Evolutionary conservation across 2,888 invertebrate genomes (phyloP).

Genomic region (Brenthis daphne): DNA sequence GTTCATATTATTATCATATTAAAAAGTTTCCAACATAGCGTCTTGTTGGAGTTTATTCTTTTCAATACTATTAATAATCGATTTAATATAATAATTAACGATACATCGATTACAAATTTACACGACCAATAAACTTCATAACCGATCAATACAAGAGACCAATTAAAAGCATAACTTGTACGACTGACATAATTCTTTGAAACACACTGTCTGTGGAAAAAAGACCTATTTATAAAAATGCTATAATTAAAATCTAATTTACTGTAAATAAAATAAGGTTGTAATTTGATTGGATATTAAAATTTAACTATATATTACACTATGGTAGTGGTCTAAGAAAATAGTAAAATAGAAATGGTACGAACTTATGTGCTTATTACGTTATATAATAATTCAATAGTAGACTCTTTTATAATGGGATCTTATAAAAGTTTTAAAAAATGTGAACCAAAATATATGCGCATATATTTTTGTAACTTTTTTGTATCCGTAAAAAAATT

Average conservation of each 20-base stretch:
- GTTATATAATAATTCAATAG: too few relatives aligned
- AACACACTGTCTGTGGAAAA: slow-evolving; percentile 7
- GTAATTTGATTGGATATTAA: slow-evolving; percentile 25
- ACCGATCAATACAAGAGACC: slow-evolving; percentile 26
- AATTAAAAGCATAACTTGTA: slow-evolving; percentile 31
- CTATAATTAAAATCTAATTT: slow-evolving; percentile 18
- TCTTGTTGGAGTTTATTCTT: not conserved
- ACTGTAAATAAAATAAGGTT: slow-evolving; percentile 7
- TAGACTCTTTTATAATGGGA: too few relatives aligned
- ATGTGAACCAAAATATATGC: too few relatives aligned
- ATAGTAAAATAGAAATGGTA: slow-evolving; percentile 16
- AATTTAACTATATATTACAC: slow-evolving; percentile 13
- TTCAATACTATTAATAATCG: not conserved
- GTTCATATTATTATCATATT: too few relatives aligned
- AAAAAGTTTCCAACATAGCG: too few relatives aligned
- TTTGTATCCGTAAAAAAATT: too few relatives aligned
- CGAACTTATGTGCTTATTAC: not conserved
- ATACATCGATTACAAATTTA: slow-evolving; percentile 7
- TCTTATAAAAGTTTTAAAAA: too few relatives aligned
- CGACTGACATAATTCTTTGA: slow-evolving; percentile 32
- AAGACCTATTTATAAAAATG: slow-evolving; percentile 9
- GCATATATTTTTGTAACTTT: too few relatives aligned
- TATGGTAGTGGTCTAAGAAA: slow-evolving; percentile 13
- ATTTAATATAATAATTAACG: slow-evolving; percentile 11
- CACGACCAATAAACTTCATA: slow-evolving; percentile 23